These are phyloP conservation scores for Ptychoptera contaminata DNA, from an alignment of 2,888 invertebrate genomes.

Conservation along the genomic window DNA sequence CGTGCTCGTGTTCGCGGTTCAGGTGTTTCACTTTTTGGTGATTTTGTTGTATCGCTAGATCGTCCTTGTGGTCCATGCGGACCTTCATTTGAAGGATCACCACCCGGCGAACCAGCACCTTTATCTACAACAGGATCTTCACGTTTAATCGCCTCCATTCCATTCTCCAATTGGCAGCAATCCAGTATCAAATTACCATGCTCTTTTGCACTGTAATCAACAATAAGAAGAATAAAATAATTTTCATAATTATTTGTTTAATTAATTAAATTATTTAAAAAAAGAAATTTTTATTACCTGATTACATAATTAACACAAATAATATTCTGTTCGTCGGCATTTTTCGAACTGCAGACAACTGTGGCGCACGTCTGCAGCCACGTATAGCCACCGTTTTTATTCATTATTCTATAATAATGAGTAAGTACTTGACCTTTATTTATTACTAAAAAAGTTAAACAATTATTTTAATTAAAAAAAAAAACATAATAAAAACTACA, in stretches of 20 bases:
- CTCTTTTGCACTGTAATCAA: slow-evolving; percentile 35
- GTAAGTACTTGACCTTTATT: slow-evolving; percentile 94
- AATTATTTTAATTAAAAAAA: slow-evolving; percentile 13
- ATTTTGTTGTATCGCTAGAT: slow-evolving; percentile 32
- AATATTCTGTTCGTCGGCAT: slow-evolving; percentile 92
- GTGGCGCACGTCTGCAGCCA: slow-evolving; percentile 97
- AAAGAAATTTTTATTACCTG: slow-evolving; percentile 43
- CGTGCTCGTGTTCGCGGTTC: slow-evolving; percentile 18
- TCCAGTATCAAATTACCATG: slow-evolving; percentile 86
- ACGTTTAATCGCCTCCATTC: slow-evolving; percentile 58
- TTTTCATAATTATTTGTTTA: neutral
- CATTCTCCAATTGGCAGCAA: slow-evolving; percentile 81
- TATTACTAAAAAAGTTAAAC: slow-evolving; percentile 50
- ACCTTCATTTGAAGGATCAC: slow-evolving; percentile 45
- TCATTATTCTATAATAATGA: slow-evolving; percentile 91
- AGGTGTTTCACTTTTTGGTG: slow-evolving; percentile 28
- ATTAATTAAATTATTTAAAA: neutral
- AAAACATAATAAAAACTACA: neutral
- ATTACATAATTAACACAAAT: slow-evolving; percentile 96
- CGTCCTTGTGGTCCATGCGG: slow-evolving; percentile 17
- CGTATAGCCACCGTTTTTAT: slow-evolving; percentile 89
- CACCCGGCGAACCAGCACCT: slow-evolving; percentile 77
- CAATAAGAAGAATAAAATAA: slow-evolving; percentile 2
- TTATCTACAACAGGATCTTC: slow-evolving; percentile 65
- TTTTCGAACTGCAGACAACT: slow-evolving; percentile 88